These are phyloP conservation scores for Setipinna tenuifilis DNA, from an alignment of 2,797 vertebrate species.

Conservation along the genomic window DNA sequence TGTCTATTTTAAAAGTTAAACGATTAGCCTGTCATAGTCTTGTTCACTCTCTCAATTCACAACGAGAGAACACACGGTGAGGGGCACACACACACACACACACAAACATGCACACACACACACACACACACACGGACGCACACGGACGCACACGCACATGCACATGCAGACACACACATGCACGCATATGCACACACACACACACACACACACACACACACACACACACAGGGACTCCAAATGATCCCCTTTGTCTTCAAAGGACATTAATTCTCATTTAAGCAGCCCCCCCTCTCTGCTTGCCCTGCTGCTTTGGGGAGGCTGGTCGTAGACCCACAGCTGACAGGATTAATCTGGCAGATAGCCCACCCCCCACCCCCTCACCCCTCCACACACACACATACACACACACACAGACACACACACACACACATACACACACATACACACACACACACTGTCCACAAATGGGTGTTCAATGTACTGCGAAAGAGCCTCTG, in stretches of 20 bases:
- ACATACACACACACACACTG: not conserved
- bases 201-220: not conserved
- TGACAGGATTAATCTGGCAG: not conserved
- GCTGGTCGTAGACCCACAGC: not conserved
- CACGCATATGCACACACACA: no score
- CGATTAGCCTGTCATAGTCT: no score
- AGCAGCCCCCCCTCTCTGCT: not conserved
- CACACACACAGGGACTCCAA: not conserved
- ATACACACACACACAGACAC: conserved; percentile 1
- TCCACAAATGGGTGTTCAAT: no score
- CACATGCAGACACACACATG: no score
- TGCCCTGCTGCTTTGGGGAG: not conserved
- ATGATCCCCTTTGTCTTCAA: not conserved
- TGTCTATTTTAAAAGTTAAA: no score
- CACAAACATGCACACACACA: no score
- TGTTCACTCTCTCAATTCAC: no score
- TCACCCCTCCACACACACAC: not conserved
- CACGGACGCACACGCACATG: no score
- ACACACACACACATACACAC: not conserved
- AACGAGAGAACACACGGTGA: no score
- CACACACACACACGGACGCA: no score
- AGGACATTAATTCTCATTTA: not conserved
- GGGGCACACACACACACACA: no score
- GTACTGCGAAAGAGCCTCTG: not conserved
- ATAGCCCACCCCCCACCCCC: not conserved